phyloP scores from a whole-genome alignment of 92 coral and sea anemone genomes.

The Palythoa grandis region DNA sequence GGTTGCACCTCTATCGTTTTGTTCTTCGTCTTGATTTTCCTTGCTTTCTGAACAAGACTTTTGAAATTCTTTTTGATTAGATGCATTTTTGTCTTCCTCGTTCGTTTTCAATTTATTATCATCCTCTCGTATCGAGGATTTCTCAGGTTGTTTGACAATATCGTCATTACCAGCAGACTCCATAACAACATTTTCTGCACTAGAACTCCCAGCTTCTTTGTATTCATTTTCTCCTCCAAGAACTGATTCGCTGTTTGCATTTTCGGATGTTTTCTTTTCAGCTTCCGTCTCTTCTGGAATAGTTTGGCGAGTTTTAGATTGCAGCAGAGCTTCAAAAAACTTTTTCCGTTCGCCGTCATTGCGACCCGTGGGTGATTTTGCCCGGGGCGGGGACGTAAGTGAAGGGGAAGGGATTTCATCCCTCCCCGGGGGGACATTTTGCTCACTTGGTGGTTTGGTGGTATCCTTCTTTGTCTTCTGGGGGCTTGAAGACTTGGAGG shows the following conservation, averaged over 20 bases:
- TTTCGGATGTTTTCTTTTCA: constrained; percentile 35
- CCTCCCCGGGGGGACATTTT: background rate
- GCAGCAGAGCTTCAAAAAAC: constrained; percentile 88
- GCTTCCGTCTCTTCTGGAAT: constrained; percentile 75
- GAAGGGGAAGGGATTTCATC: constrained; percentile 11
- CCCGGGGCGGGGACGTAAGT: constrained; percentile 19
- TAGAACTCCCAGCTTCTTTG: background rate
- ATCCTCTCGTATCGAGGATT: background rate
- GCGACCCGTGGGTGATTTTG: constrained; percentile 45
- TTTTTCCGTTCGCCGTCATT: constrained; percentile 75
- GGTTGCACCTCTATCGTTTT: constrained; percentile 57
- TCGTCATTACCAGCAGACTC: background rate
- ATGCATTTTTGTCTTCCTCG: background rate
- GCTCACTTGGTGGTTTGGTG: background rate
- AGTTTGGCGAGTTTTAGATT: constrained; percentile 61
- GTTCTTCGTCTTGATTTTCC: background rate
- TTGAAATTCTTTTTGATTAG: background rate
- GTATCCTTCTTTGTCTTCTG: constrained; percentile 1
- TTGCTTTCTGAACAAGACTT: background rate
- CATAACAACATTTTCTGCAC: background rate
- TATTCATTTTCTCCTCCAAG: background rate
- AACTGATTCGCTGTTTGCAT: background rate
- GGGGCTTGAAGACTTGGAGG: constrained; percentile 28
- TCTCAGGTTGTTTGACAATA: background rate
- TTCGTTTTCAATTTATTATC: background rate